Evolutionary conservation across 2,888 invertebrate genomes (phyloP), one percentile per base, ranked within the genome.

Genomic region (Cheilosia vernalis): DNA sequence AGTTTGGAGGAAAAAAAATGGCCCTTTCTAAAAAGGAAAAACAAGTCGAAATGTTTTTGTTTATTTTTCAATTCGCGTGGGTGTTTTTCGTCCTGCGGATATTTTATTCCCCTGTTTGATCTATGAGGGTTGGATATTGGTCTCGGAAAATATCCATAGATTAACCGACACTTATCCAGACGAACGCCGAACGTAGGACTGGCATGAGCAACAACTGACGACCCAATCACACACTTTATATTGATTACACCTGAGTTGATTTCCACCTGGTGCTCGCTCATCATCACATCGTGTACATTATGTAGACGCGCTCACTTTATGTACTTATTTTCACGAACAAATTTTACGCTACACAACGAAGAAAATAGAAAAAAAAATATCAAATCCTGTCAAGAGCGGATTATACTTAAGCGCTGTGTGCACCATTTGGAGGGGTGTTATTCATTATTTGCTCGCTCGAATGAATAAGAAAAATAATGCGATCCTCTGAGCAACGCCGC

Each of bases 221-320:
- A 40, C 42, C 17, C 27, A 47, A 17, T 21, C 13, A 24, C 6
- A n/a, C 30, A 30, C 37, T 24, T 47, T 63, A 33, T 40, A 44
- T 47, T 10, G 61, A 61, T 56, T 70, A 60, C 83, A 79, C 79
- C 83, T 84, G 79, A 84, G 58, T 63, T 64, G 53, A 79, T 79
- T 69, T 79, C 67, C 69, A 74, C 83, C 79, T 84, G 74, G 69
- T 40, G 44, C 53, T 27, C 58, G 42, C 72, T 78, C 66, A 61
- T 80, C 66, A 67, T 47, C 40, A 30, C 74, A 51, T 37, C 40
- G 24, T 33, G 27, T 15, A 55, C 10, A 37, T 13, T 37, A 37
- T 37, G 33, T 24, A 44, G 15, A 13, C 40, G 55, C 73, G 55
- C 44, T 44, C 42, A 44, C 53, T 56, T 47, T 40, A 17, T 47